Evolutionary conservation across 1,140 invertebrate genomes (phyloP), one percentile per base, ranked within the genome.

Genomic region (Chironomus striatipennis): DNA sequence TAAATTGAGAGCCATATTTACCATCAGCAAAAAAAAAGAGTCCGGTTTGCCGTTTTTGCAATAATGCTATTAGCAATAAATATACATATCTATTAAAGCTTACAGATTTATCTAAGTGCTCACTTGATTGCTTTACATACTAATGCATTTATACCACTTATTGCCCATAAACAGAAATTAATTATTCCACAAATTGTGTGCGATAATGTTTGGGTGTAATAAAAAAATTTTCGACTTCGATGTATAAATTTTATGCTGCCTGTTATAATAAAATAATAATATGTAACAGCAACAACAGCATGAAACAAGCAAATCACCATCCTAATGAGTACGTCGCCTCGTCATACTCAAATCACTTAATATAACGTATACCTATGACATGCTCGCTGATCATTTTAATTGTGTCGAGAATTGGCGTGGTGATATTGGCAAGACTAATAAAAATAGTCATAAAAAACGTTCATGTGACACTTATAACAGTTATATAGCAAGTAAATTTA

Each of bases 111-210:
- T 57, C n/a, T n/a, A 57, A 15, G 47, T 57, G 47, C 43, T 47
- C 9, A 47, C 43, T 47, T 8, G 43, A 47, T 47, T 47, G 43
- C 47, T 57, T 57, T 57, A 5, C n/a, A 57, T 57, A n/a, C n/a
- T 57, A 57, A 57, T 57, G 47, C 24, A 34, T 34, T 34, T 34
- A 34, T 34, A 34, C n/a, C 47, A 57, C 12, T 34, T 57, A 57
- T 57, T n/a, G 47, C 12, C 47, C 47, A 57, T 57, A 57, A 57
- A 57, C 24, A 57, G 47, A 57, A 34, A 57, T 57, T n/a, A 57
- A 57, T 57, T 57, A 57, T 57, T 57, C 12, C 47, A 15, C n/a
- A 57, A 57, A 57, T 5, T 34, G n/a, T n/a, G 47, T 57, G 47
- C n/a, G 47, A 57, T 57, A 57, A 57, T 57, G n/a, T 57, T 57